A percentile compares a stretch with the other conserved stretches of the same genome.
Evolutionary conservation across 2,888 invertebrate genomes (phyloP).

Genomic region (Pammene fasciana): DNA sequence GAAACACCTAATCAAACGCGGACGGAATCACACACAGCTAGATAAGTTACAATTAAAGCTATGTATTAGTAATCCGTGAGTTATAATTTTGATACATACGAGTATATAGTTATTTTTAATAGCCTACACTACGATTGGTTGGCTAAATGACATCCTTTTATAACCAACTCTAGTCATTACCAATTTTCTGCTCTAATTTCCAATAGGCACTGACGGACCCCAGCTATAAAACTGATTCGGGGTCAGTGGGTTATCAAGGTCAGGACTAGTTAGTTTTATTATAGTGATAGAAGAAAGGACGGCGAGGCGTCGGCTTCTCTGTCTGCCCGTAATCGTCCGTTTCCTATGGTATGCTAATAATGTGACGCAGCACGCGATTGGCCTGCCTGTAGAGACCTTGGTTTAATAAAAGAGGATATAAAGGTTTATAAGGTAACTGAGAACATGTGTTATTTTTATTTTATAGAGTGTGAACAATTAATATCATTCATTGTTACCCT

Average conservation of each 20-base stretch:
- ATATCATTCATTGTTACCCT: too few relatives aligned
- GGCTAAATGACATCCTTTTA: background rate
- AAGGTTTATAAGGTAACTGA: conserved; percentile 10
- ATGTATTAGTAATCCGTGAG: too few relatives aligned
- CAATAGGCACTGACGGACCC: background rate
- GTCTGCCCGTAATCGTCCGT: conserved; percentile 69
- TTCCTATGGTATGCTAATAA: conserved; percentile 77
- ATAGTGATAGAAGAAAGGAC: conserved; percentile 46
- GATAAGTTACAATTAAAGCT: too few relatives aligned
- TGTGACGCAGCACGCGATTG: conserved; percentile 64
- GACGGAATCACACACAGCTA: too few relatives aligned
- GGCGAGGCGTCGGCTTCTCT: conserved; percentile 56
- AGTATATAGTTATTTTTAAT: too few relatives aligned
- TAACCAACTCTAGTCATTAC: background rate
- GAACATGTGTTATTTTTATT: too few relatives aligned
- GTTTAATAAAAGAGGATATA: too few relatives aligned
- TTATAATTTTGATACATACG: too few relatives aligned
- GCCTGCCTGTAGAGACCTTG: conserved; percentile 46
- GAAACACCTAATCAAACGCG: too few relatives aligned
- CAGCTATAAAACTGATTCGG: conserved; percentile 21
- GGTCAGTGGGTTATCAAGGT: conserved; percentile 41
- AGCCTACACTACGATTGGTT: background rate
- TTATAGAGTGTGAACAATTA: too few relatives aligned
- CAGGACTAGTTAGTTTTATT: conserved; percentile 41
- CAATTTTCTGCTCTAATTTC: conserved; percentile 34